Conservation (phyloP, 23 tunicate genomes). For the Trididemnum miniatum region DNA sequence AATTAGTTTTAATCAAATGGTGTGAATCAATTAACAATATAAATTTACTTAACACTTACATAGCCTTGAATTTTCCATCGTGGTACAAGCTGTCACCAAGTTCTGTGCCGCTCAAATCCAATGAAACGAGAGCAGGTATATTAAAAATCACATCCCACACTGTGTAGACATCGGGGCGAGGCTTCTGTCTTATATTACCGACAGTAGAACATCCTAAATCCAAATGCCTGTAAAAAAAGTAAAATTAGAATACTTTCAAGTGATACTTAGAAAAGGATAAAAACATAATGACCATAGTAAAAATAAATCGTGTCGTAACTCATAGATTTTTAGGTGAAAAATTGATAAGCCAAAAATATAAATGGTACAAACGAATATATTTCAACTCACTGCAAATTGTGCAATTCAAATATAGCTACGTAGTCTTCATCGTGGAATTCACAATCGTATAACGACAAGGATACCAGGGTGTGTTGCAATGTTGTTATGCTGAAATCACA, state of each 20-base stretch:
- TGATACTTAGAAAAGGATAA: no score
- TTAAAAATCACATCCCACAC: slow-evolving; percentile 56
- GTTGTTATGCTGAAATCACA: no score
- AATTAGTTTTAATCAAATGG: no score
- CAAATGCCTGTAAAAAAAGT: slow-evolving; percentile 11
- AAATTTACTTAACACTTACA: no score
- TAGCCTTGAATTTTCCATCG: slow-evolving; percentile 25
- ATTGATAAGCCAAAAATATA: no score
- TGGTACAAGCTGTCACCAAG: slow-evolving; percentile 49
- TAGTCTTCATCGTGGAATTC: neutral
- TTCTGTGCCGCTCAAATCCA: slow-evolving; percentile 64
- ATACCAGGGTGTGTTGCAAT: slow-evolving; percentile 11
- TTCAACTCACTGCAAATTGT: slow-evolving; percentile 31
- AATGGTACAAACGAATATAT: no score
- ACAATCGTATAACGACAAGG: slow-evolving; percentile 4
- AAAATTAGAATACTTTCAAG: no score
- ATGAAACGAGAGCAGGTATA: slow-evolving; percentile 48
- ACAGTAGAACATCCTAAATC: slow-evolving; percentile 5
- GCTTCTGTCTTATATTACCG: neutral
- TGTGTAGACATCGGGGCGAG: neutral
- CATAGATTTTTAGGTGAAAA: no score
- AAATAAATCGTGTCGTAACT: neutral
- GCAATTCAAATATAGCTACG: neutral
- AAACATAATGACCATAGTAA: no score
- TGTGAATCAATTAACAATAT: no score